Conservation (phyloP, 2,113 vertebrate species). For the Ciconia maguari region DNA sequence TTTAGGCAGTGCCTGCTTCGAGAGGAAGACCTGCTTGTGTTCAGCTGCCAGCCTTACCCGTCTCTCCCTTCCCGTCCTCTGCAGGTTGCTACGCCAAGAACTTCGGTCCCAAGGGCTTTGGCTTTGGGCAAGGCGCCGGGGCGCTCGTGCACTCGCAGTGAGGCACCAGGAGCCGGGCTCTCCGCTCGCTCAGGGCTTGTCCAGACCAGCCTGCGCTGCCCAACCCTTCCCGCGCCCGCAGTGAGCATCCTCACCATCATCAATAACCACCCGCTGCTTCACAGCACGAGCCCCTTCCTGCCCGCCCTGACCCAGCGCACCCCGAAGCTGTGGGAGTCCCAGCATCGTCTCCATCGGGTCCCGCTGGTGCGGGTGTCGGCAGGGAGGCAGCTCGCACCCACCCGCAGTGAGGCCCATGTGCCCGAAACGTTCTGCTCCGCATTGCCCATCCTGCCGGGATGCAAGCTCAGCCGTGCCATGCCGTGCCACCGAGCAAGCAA, state of each 20-base stretch:
- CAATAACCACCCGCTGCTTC: constrained; percentile 8
- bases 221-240: neutral
- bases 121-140: constrained; percentile 90
- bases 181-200: neutral
- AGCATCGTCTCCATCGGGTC: neutral
- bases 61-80: neutral
- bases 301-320: neutral
- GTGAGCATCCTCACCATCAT: neutral
- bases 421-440: neutral
- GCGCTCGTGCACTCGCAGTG: constrained; percentile 88
- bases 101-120: constrained; percentile 96
- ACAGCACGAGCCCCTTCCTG: neutral
- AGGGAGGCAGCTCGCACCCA: neutral
- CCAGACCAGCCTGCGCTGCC: neutral
- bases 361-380: neutral
- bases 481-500: neutral
- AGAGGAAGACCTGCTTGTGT: accelerated
- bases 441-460: neutral
- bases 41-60: neutral
- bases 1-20: neutral
- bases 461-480: neutral
- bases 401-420: neutral
- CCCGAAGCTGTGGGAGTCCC: neutral
- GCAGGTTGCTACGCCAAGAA: constrained; percentile 93
- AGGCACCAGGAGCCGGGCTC: neutral